Evolutionary conservation across 2,797 vertebrate genomes (phyloP), one percentile per base, ranked within the genome.

Genomic region (Etheostoma perlongum): DNA sequence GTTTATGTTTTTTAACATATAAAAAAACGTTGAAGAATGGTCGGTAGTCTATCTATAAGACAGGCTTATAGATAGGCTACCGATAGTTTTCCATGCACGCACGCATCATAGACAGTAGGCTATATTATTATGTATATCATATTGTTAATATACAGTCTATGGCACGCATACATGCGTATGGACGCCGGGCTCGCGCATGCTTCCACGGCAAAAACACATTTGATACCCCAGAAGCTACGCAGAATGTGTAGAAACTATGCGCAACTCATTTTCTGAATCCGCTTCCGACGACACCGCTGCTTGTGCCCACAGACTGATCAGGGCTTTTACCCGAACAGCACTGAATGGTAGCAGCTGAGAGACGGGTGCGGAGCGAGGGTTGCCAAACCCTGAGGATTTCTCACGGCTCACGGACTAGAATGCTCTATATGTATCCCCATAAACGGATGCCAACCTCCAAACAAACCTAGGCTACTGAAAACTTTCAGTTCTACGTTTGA

Each of bases 221-320:
- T 59, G 78, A 76, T 52, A 59, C 69, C 75, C 70, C 18, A 72
- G 70, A 88, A 76, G 59, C 70, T 94, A 93, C 95, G 95, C 84
- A 93, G 44, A 83, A 75, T 86, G 91, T 91, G 95, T 82, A 94
- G 79, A 83, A 70, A 91, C 58, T 67, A 83, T 66, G 78, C 94
- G 93, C 93, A 95, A 89, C 89, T 40, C 88, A 42, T 67, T 93
- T 90, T 85, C 90, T 91, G 94, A 93, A 95, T 94, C 89, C 87
- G 87, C 79, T 90, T 93, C 88, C 82, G 88, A 92, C 91, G 92
- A 91, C 93, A 82, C 89, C 87, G 88, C 91, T 85, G 88, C 88
- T 67, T 40, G 86, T 90, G 85, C 85, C 83, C 90, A 89, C 89
- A 84, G 92, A 86, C 72, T 62, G 91, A 91, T 89, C 91, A 86